These are phyloP conservation scores for Potorous gilbertii DNA, from an alignment of 2,797 vertebrate species.

Conservation along the genomic window DNA sequence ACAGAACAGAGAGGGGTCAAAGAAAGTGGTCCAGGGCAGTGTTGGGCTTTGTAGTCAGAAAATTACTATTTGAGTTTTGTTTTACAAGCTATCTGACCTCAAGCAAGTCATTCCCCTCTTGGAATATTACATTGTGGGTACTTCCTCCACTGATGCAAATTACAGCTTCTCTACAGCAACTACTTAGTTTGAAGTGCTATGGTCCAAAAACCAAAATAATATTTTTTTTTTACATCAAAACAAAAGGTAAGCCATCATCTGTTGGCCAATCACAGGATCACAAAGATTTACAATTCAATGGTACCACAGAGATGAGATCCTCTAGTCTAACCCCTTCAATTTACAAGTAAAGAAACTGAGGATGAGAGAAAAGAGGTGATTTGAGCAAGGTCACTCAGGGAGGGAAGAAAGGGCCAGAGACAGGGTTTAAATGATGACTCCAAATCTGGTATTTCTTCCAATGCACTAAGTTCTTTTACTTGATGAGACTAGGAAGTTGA, in stretches of 20 bases:
- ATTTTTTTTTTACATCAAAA: background rate
- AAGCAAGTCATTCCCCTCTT: background rate
- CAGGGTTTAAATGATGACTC: background rate
- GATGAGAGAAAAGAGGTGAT: background rate
- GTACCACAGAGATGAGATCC: background rate
- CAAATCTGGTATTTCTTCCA: background rate
- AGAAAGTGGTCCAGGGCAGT: background rate
- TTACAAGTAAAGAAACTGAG: background rate
- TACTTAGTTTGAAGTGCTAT: background rate
- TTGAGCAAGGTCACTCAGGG: background rate
- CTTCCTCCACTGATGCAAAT: background rate
- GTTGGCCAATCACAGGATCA: background rate
- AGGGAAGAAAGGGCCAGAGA: background rate
- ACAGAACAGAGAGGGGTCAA: background rate
- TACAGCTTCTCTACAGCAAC: background rate
- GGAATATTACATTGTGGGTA: background rate
- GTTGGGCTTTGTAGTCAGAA: background rate
- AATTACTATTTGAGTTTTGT: background rate
- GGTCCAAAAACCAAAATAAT: background rate
- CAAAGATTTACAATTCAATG: background rate
- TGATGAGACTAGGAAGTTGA: background rate
- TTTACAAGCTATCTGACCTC: background rate
- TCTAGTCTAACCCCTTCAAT: background rate
- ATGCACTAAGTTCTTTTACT: background rate
- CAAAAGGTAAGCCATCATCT: background rate